Base-by-base conservation (phyloP, 2,797 vertebrate genomes). In the Sebastes itinus region DNA sequence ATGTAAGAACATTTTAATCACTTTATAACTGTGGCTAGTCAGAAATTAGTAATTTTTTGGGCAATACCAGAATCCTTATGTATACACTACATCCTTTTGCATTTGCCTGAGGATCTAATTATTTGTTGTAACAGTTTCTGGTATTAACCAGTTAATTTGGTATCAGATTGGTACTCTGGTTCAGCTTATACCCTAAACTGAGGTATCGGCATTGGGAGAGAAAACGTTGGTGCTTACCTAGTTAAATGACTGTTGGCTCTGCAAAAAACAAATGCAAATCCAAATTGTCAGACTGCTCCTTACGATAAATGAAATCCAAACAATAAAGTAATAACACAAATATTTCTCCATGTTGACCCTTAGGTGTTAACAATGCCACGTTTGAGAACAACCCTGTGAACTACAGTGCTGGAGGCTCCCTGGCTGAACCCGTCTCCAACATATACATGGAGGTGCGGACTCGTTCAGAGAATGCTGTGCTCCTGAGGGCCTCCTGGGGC, bases 341-440 rank as follows among this genome's bases (percentile, higher is more conserved):
- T 38, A 6, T 28, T 22, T 75, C 14, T 71, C 22, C 2, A 6
- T 69, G 18, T 86, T 38, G 52, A 27, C 38, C 71, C 1, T 16
- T 77, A 99, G 98, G 98, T 94, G 89, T 98, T 78, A 84, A 96
- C 11, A 97, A 97, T 2, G 96, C 96, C 67, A 98, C 97, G 0
- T 98, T 99, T 77, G 89, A 94, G 7, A 95, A 96, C 88, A 92
- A 89, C 0, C 89, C 92, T 3, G 88, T 95, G 7, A 94, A 94
- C 46, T 99, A 97, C 90, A 95, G 92, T 16, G 82, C 95, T 2
- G 95, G 95, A 5, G 68, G 92, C 0, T 96, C 96, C 0, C 86
- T 96, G 23, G 82, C 79, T 4, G 82, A 83, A 32, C 87, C 93
- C 0, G 92, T 97, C 59, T 93, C 93, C 4, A 87, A 85, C 35